Percentiles rank a stretch among this genome's conserved stretches.
Conservation (phyloP, 2,113 vertebrate genomes). For the Paramisgurnus dabryanus region DNA sequence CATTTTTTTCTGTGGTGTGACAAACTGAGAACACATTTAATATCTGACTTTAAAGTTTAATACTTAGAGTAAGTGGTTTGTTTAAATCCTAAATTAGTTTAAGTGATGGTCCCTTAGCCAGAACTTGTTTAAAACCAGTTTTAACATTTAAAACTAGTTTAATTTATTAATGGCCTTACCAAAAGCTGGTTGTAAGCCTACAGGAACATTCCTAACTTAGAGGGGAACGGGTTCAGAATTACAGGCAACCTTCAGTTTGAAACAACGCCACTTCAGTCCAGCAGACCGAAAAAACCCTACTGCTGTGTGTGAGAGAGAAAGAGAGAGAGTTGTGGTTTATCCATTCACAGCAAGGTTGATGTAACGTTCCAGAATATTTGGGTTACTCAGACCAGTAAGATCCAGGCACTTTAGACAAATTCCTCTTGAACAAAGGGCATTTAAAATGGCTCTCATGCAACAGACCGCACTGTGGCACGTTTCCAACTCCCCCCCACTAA, state of each 20-base stretch:
- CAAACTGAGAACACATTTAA: too few relatives aligned
- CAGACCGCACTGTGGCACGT: slow-evolving; percentile 38
- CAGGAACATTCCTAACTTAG: slow-evolving; percentile 27
- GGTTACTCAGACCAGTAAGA: slow-evolving; percentile 35
- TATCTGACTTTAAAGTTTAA: too few relatives aligned
- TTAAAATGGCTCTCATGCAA: slow-evolving; percentile 40
- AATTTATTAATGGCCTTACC: slow-evolving; percentile 24
- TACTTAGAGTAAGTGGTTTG: too few relatives aligned
- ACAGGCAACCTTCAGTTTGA: slow-evolving; percentile 43
- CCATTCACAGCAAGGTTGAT: slow-evolving; percentile 31
- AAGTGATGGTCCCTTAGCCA: not conserved
- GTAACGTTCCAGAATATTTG: slow-evolving; percentile 35
- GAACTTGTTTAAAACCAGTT: not conserved
- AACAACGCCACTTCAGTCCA: slow-evolving; percentile 19
- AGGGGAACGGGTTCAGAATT: slow-evolving; percentile 18
- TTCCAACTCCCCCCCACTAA: not conserved
- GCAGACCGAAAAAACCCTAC: slow-evolving; percentile 3
- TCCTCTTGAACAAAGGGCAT: slow-evolving; percentile 32
- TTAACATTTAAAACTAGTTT: too few relatives aligned
- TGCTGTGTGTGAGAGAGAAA: not conserved
- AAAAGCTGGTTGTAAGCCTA: not conserved
- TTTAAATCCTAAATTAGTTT: not conserved
- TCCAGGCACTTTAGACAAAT: slow-evolving; percentile 23
- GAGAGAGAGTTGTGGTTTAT: slow-evolving; percentile 6
- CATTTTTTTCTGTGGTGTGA: too few relatives aligned